Base-by-base conservation (phyloP, 1,140 invertebrate genomes). In the Brachionus koreanus region DNA sequence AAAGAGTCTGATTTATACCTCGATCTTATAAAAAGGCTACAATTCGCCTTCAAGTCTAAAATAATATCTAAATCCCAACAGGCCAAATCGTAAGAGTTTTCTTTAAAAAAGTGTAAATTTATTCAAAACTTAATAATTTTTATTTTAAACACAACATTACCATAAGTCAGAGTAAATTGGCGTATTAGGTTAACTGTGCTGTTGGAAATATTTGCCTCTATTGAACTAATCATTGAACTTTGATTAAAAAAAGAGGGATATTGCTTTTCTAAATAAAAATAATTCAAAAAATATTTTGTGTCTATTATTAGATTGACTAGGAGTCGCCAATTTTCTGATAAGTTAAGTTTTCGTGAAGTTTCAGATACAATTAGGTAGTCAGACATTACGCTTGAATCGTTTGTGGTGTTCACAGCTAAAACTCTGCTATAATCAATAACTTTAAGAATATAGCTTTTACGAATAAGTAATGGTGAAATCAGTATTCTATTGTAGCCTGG, bases 401-500 rank as follows among this genome's bases (percentile, higher is more conserved):
- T 69, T 13, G 65, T 69, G 16, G 10, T 16, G 16, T 69, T 69
- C 16, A 69, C 35, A 10, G 65, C 65, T 23, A 69, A 19, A 6
- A 69, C 16, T 37, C n/a, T 39, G 12, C 2, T 69, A 19, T 10
- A 42, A 16, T 69, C 65, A 69, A 7, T 2, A 19, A 69, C 16
- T 4, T 10, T 16, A 7, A 69, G 12, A 1, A 69, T 19, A n/a
- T 69, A 19, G 33, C 35, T n/a, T 69, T 69, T 69, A 16, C 37
- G 7, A 69, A 69, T 16, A 16, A 1, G n/a, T 9, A 35, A 19
- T 16, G 65, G 35, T 10, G 65, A 7, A 1, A 37, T 12, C 4
- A 25, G 5, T n/a, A 69, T 39, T 69, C 65, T 33, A 69, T 69
- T 69, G n/a, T 69, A 69, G 16, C 65, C 65, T 69, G n/a, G 29